Evolutionary conservation across 2,113 vertebrate genomes (phyloP).

Genomic region (Clarias gariepinus): DNA sequence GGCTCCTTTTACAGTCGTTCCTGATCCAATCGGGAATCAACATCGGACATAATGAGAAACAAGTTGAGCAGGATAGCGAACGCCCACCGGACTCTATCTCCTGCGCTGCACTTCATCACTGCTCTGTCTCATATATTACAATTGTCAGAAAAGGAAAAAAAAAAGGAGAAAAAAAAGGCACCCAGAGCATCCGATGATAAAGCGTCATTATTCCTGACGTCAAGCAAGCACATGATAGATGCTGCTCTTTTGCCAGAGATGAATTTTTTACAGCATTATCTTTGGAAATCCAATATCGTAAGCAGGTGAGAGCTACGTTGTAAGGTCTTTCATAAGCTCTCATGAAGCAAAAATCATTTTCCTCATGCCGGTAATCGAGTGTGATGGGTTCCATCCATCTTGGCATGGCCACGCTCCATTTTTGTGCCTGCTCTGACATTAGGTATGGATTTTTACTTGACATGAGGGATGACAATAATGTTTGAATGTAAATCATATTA

Average conservation of each 20-base stretch:
- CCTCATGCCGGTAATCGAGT: conserved; percentile 70
- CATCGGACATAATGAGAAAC: conserved; percentile 7
- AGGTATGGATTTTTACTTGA: conserved; percentile 70
- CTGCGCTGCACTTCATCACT: conserved; percentile 16
- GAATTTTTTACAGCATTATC: conserved; percentile 73
- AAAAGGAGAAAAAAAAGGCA: conserved; percentile 38
- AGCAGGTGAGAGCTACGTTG: conserved; percentile 60
- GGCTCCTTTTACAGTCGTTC: background rate
- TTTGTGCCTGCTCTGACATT: conserved; percentile 54
- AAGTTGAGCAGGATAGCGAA: background rate
- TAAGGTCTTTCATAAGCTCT: conserved; percentile 37
- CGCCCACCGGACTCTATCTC: conserved; percentile 5
- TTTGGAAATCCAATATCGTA: conserved; percentile 73
- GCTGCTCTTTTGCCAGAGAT: conserved; percentile 63
- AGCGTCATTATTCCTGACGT: conserved; percentile 66
- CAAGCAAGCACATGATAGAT: conserved; percentile 66
- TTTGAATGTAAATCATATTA: conserved; percentile 68
- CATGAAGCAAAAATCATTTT: conserved; percentile 65
- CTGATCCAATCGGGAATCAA: background rate
- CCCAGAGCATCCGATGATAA: conserved; percentile 60
- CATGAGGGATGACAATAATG: conserved; percentile 65
- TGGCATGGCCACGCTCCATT: conserved; percentile 52
- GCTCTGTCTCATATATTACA: conserved; percentile 21
- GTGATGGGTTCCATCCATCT: conserved; percentile 71
- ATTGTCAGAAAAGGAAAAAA: background rate